These are phyloP conservation scores for Paedocypris sp. DNA, from an alignment of 2,113 vertebrate species.

Conservation along the genomic window DNA sequence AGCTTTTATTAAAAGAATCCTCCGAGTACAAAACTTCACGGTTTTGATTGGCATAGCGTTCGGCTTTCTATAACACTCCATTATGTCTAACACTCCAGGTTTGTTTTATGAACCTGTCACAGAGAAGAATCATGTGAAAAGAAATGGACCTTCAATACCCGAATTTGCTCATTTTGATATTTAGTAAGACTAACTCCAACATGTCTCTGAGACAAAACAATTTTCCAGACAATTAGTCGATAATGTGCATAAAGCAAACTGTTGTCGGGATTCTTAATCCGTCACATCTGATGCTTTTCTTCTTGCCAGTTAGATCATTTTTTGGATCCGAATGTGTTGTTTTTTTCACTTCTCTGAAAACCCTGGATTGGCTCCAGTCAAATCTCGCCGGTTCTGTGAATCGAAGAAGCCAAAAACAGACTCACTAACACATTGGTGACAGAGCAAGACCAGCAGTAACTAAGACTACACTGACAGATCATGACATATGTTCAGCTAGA, in stretches of 20 bases:
- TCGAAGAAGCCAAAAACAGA: constrained; percentile 6
- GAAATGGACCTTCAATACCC: no score
- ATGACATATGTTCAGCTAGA: constrained; percentile 11
- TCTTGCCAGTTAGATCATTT: constrained; percentile 23
- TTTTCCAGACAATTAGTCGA: constrained; percentile 7
- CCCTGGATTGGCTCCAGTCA: constrained; percentile 11
- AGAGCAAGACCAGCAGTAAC: not conserved
- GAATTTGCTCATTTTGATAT: no score
- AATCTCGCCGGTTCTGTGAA: constrained; percentile 5
- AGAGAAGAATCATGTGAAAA: no score
- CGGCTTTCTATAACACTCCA: not conserved
- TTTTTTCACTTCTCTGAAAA: not conserved
- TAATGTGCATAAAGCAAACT: not conserved
- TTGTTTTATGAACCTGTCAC: no score
- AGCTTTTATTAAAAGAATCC: not conserved
- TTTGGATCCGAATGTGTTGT: not conserved
- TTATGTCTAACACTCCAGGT: constrained; percentile 4
- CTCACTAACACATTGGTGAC: not conserved
- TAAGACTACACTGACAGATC: not conserved
- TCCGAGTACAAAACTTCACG: not conserved
- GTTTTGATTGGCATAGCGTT: not conserved
- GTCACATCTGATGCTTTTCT: not conserved
- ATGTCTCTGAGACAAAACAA: not conserved
- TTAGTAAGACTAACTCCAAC: not conserved
- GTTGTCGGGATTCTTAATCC: not conserved